Evolutionary conservation across 35 echinoderm and acorn worm species (phyloP).

Genomic region (Apostichopus parvimensis): DNA sequence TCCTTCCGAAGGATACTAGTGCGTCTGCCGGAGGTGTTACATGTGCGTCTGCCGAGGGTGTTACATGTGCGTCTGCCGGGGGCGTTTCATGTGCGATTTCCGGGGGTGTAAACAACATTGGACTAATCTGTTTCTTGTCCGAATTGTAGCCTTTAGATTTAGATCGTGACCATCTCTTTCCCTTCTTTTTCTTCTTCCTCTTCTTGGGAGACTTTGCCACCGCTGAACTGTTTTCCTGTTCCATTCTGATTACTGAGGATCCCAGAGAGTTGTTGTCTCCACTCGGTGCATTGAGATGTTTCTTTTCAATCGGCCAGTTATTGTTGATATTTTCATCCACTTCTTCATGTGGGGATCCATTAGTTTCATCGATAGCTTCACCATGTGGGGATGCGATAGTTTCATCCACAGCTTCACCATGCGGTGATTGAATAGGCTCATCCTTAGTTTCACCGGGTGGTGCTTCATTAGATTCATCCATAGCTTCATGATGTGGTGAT

Average conservation of each 20-base stretch:
- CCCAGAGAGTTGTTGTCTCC: not conserved
- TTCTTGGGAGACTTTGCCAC: not conserved
- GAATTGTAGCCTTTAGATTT: not conserved
- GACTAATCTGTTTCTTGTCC: not conserved
- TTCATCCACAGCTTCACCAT: too few species aligned
- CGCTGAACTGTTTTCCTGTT: not conserved
- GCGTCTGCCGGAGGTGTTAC: not conserved
- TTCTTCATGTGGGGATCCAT: not conserved
- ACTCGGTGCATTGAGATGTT: not conserved
- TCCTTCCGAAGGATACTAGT: not conserved
- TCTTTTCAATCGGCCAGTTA: not conserved
- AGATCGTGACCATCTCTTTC: not conserved
- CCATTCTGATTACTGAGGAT: not conserved
- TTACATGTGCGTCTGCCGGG: not conserved
- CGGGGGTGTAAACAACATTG: too few species aligned
- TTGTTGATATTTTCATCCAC: not conserved
- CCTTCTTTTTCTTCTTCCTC: conserved; percentile 29
- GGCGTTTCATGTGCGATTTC: too few species aligned
- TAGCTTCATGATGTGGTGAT: not conserved
- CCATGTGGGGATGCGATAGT: too few species aligned
- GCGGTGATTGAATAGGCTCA: too few species aligned
- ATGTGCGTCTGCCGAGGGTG: not conserved
- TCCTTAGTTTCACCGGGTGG: not conserved
- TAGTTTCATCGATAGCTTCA: too few species aligned
- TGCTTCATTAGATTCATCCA: not conserved